A percentile compares a stretch with the other conserved stretches of the same genome.
Conservation (phyloP, 2,888 invertebrate species). For the Drosophila flavopinicola region DNA sequence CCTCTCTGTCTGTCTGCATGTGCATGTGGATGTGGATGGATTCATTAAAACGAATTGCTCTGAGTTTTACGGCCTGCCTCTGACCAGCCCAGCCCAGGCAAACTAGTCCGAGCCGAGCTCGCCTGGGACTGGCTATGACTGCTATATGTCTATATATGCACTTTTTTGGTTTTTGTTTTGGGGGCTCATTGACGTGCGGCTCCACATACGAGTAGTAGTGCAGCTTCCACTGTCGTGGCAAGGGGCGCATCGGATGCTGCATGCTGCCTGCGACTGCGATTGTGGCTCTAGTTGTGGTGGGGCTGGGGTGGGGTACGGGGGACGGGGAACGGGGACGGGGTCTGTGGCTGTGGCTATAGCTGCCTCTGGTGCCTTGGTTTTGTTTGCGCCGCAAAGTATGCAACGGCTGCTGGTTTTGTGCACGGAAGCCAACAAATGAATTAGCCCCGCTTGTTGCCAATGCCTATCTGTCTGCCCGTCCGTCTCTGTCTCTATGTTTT, state of each 20-base stretch:
- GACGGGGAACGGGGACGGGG: no score
- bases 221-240: slow-evolving; percentile 25
- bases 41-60: slow-evolving; percentile 81
- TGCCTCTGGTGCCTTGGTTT: slow-evolving; percentile 67
- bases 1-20: slow-evolving; percentile 54
- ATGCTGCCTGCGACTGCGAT: slow-evolving; percentile 36
- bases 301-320: no score
- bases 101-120: slow-evolving; percentile 48
- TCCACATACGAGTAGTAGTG: slow-evolving; percentile 27
- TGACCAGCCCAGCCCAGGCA: slow-evolving; percentile 38
- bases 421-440: slow-evolving; percentile 62
- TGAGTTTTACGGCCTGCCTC: slow-evolving; percentile 65
- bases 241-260: slow-evolving; percentile 34
- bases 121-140: slow-evolving; percentile 45
- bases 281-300: slow-evolving; percentile 16
- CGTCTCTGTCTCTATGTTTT: slow-evolving; percentile 13
- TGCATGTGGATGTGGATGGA: slow-evolving; percentile 78
- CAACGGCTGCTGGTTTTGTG: slow-evolving; percentile 75
- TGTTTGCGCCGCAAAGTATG: slow-evolving; percentile 78
- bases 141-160: slow-evolving; percentile 24
- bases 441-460: slow-evolving; percentile 50
- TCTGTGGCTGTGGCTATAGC: slow-evolving; percentile 29
- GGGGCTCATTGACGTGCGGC: slow-evolving; percentile 75
- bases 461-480: slow-evolving; percentile 21
- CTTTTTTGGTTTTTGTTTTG: slow-evolving; percentile 36